Evolutionary conservation across 2,888 invertebrate species (phyloP).

Genomic region (Oligia latruncula): DNA sequence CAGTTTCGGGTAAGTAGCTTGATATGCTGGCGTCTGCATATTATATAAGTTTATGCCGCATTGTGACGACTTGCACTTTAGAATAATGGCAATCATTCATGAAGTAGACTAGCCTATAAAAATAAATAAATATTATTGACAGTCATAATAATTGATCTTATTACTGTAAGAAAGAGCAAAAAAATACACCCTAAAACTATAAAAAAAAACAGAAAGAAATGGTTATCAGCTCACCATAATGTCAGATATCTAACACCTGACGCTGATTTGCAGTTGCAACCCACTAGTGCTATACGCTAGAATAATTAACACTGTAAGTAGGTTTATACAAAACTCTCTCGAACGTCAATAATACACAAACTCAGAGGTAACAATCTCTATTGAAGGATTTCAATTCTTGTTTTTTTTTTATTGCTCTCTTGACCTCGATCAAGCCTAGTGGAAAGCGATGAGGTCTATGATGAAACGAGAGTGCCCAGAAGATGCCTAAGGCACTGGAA

Average conservation of each 20-base stretch:
- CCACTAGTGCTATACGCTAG: too few relatives aligned
- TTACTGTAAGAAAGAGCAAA: neutral
- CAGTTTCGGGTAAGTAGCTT: too few relatives aligned
- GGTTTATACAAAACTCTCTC: neutral
- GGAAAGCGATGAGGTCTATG: too few relatives aligned
- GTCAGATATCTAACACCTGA: neutral
- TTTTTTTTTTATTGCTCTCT: too few relatives aligned
- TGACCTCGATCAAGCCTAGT: too few relatives aligned
- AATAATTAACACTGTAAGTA: too few relatives aligned
- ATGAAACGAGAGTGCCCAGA: too few relatives aligned
- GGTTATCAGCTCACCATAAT: neutral
- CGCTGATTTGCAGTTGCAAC: too few relatives aligned
- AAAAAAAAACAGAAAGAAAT: neutral
- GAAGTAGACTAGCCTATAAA: neutral
- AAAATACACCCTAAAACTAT: neutral
- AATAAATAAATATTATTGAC: neutral
- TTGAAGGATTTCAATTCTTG: neutral
- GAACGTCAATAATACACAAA: neutral
- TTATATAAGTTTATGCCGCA: neutral
- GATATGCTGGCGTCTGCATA: too few relatives aligned
- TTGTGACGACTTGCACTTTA: constrained; percentile 10
- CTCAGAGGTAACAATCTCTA: neutral
- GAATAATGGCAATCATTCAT: neutral
- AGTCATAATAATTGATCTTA: neutral
- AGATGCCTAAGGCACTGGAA: too few relatives aligned